A percentile compares a stretch with the other conserved stretches of the same genome.
phyloP scores from a whole-genome alignment of 2,113 vertebrate genomes.

The Hypanus sabinus region DNA sequence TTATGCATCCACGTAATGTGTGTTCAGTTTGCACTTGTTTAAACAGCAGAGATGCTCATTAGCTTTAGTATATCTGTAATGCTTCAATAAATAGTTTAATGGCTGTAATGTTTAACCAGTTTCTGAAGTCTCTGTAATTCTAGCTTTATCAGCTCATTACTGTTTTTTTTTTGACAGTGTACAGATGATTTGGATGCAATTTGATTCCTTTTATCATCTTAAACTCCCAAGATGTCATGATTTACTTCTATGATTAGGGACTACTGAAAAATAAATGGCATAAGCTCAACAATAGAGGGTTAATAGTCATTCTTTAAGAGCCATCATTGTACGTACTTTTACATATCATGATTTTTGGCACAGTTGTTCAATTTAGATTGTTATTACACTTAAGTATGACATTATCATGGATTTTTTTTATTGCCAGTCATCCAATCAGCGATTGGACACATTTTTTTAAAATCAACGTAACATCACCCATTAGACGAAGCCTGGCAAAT shows the following conservation, averaged over 20 bases:
- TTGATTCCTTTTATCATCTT: constrained; percentile 38
- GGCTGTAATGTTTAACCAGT: constrained; percentile 76
- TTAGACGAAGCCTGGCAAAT: constrained; percentile 56
- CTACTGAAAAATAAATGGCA: background rate
- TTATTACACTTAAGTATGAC: constrained; percentile 9
- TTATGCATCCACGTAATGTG: constrained; percentile 74
- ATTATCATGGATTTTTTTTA: constrained; percentile 20
- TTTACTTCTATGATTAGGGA: background rate
- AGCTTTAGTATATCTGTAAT: constrained; percentile 71
- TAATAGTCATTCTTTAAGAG: background rate
- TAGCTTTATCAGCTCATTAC: constrained; percentile 73
- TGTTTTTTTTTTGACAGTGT: constrained; percentile 68
- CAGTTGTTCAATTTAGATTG: constrained; percentile 22
- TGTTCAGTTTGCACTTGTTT: constrained; percentile 71
- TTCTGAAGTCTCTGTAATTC: constrained; percentile 72
- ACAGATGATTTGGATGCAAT: constrained; percentile 53
- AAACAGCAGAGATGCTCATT: constrained; percentile 76
- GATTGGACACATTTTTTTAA: constrained; percentile 38
- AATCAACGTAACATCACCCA: constrained; percentile 48
- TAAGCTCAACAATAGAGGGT: background rate
- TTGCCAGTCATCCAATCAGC: constrained; percentile 11
- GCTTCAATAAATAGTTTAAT: constrained; percentile 75
- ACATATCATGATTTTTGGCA: constrained; percentile 19
- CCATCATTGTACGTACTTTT: background rate
- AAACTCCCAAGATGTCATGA: background rate